Conservation (phyloP, 2,888 invertebrate genomes). For the Iselma pallidipennis region DNA sequence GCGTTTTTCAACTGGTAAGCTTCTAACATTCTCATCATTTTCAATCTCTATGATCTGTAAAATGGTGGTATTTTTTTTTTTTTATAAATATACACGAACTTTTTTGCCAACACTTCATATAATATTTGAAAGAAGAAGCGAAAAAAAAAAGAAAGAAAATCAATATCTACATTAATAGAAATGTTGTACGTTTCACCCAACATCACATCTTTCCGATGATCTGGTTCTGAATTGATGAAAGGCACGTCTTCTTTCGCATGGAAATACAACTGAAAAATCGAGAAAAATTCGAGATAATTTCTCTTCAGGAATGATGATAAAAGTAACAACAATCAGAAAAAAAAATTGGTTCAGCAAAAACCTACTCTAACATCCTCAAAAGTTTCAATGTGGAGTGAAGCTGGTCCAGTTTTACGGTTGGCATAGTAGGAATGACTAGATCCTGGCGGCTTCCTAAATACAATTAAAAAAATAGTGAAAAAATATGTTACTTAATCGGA, state of each 20-base stretch:
- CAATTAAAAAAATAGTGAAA: neutral
- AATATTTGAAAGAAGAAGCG: too few relatives aligned
- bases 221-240: slow-evolving; percentile 59
- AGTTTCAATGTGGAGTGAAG: slow-evolving; percentile 57
- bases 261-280: slow-evolving; percentile 60
- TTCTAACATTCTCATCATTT: slow-evolving; percentile 61
- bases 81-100: too few relatives aligned
- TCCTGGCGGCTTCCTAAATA: slow-evolving; percentile 15
- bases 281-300: neutral
- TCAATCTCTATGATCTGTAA: slow-evolving; percentile 64
- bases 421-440: slow-evolving; percentile 39
- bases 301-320: neutral
- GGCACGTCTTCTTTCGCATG: slow-evolving; percentile 65
- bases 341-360: too few relatives aligned
- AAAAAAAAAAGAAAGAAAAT: too few relatives aligned
- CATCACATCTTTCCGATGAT: slow-evolving; percentile 52
- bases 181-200: slow-evolving; percentile 51
- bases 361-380: slow-evolving; percentile 57
- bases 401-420: slow-evolving; percentile 58
- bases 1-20: slow-evolving; percentile 57
- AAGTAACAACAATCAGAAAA: too few relatives aligned
- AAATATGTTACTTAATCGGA: neutral
- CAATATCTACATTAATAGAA: slow-evolving; percentile 46
- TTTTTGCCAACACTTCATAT: too few relatives aligned
- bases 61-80: too few relatives aligned